Conservation (phyloP, 2,888 invertebrate genomes). For the Cinara cedri region DNA sequence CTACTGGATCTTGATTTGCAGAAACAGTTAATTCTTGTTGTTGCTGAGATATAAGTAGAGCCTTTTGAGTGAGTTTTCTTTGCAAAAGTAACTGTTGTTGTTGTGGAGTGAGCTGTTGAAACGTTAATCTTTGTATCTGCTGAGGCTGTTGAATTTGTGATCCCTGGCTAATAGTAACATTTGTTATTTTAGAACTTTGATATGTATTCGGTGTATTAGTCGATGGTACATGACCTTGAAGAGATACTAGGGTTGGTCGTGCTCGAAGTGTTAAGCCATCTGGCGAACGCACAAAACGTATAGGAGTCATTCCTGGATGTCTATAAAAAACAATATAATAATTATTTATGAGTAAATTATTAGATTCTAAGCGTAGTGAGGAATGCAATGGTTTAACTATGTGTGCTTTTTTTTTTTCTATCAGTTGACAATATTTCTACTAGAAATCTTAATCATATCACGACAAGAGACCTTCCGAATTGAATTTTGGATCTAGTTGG, state of each 20-base stretch:
- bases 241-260: slow-evolving; percentile 57
- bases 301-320: slow-evolving; percentile 61
- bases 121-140: slow-evolving; percentile 48
- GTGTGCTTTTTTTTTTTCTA: no score
- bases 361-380: no score
- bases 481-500: no score
- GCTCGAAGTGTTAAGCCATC: slow-evolving; percentile 57
- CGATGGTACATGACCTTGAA: slow-evolving; percentile 51
- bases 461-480: no score
- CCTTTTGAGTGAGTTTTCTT: slow-evolving; percentile 58
- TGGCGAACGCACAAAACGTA: slow-evolving; percentile 63
- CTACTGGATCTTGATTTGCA: slow-evolving; percentile 58
- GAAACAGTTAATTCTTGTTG: slow-evolving; percentile 58
- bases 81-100: slow-evolving; percentile 62
- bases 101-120: slow-evolving; percentile 57
- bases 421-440: no score
- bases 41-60: slow-evolving; percentile 59
- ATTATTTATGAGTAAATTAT: background rate
- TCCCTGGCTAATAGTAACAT: slow-evolving; percentile 50
- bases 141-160: slow-evolving; percentile 52
- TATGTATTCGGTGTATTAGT: slow-evolving; percentile 46
- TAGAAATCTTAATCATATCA: no score
- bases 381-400: no score
- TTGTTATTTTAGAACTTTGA: slow-evolving; percentile 44
- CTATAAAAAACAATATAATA: slow-evolving; percentile 56